Base-by-base conservation (phyloP, 2,113 vertebrate species). In the Takifugu bimaculatus region DNA sequence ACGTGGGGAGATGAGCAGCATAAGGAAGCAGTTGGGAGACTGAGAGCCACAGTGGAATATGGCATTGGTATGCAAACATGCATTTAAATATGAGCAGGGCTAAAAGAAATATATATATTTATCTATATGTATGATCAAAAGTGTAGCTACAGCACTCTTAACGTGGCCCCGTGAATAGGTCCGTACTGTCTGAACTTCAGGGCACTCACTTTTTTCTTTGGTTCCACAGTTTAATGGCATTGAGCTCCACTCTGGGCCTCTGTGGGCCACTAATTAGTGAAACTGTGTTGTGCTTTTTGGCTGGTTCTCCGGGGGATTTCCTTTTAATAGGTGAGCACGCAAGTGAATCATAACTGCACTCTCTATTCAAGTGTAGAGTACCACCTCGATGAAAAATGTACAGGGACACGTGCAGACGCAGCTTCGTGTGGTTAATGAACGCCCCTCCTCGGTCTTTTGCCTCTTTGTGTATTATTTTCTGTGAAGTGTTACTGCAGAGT, bases 201-300 rank as follows among this genome's bases (percentile, higher is more conserved):
- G 14, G 39, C 47, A 50, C 35, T 59, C 47, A 6, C 53, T 63
- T 70, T 64, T 68, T 57, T 27, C 54, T 50, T 29, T 55, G 64
- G 20, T 62, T 63, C 28, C 55, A 25, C 50, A 50, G 66, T 70
- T 88, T 81, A 0, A 83, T 83, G 57, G 25, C 75, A 74, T 74
- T 70, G 80, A 81, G 72, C 63, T 53, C 56, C 55, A 27, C 35
- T 49, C 60, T 65, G 45, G 50, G 14, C 12, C 58, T 77, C 78
- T 59, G 55, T 14, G 49, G 78, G 54, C 29, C 56, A 51, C 63
- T 78, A 77, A 87, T 86, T 79, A 86, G 74, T 49, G 53, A 57
- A 62, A 53, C 52, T 72, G 61, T 77, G 70, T 42, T 57, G 52
- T 63, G 60, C 51, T 62, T 60, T 81, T 70, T 68, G 69, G 44